Percentiles rank a stretch among this genome's conserved stretches.
These are phyloP conservation scores for Pseudopipra pipra DNA, from an alignment of 2,113 vertebrate genomes.

Conservation along the genomic window DNA sequence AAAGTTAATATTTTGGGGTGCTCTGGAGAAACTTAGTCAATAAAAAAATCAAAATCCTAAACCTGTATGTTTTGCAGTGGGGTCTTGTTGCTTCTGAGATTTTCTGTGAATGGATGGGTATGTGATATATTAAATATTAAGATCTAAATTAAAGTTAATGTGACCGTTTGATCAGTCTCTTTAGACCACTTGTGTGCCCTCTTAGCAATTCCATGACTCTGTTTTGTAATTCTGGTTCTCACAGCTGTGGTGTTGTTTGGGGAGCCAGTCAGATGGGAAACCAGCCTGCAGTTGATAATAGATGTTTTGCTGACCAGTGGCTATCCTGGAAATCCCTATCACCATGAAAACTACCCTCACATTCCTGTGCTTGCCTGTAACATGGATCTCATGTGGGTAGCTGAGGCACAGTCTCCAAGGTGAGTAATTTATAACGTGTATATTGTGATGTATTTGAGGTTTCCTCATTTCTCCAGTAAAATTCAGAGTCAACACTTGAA, in stretches of 20 bases:
- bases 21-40: not conserved
- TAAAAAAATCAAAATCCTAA: not conserved
- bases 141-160: not conserved
- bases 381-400: slow-evolving; percentile 89
- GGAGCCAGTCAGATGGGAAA: slow-evolving; percentile 90
- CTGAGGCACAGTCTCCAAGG: slow-evolving; percentile 88
- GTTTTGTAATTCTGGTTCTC: not conserved
- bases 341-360: slow-evolving; percentile 63
- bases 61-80: not conserved
- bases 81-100: not conserved
- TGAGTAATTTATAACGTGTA: not conserved
- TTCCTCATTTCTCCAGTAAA: not conserved
- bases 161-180: not conserved
- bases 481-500: not conserved
- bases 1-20: not conserved
- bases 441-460: accelerated
- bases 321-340: slow-evolving; percentile 74
- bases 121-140: not conserved
- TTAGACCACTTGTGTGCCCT: not conserved
- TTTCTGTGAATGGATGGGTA: not conserved
- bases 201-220: not conserved
- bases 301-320: slow-evolving; percentile 88
- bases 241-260: slow-evolving; percentile 86
- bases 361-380: slow-evolving; percentile 88
- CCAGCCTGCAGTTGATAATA: slow-evolving; percentile 86